A percentile compares a stretch with the other conserved stretches of the same genome.
phyloP scores from a whole-genome alignment of 2,797 vertebrate species.

The Megalops cyprinoides region DNA sequence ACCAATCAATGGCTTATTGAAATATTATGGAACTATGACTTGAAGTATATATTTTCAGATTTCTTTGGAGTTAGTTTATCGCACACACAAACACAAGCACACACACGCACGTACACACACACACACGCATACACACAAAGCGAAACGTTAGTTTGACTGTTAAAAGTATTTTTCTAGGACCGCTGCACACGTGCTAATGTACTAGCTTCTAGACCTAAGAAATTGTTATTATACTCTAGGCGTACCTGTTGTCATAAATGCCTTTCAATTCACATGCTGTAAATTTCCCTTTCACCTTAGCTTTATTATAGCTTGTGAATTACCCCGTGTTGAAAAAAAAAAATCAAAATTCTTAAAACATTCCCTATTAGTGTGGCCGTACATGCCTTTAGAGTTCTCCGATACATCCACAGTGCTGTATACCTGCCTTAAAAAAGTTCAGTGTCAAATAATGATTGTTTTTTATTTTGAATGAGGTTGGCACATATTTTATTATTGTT shows the following conservation, averaged over 20 bases:
- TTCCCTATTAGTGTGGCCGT: slow-evolving; percentile 91
- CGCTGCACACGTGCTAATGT: slow-evolving; percentile 75
- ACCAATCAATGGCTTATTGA: slow-evolving; percentile 76
- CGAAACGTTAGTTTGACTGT: slow-evolving; percentile 81
- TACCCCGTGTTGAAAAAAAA: slow-evolving; percentile 76
- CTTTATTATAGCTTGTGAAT: slow-evolving; percentile 90
- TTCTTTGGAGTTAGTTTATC: slow-evolving; percentile 72
- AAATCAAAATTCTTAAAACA: slow-evolving; percentile 74
- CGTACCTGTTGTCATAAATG: slow-evolving; percentile 71
- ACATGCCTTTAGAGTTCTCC: slow-evolving; percentile 93
- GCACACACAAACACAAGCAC: slow-evolving; percentile 48
- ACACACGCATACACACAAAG: slow-evolving; percentile 54
- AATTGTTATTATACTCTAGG: slow-evolving; percentile 73
- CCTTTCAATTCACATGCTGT: slow-evolving; percentile 84
- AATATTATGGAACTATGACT: slow-evolving; percentile 59
- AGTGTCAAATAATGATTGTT: slow-evolving; percentile 75
- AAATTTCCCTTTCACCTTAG: slow-evolving; percentile 77
- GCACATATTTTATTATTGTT: slow-evolving; percentile 78
- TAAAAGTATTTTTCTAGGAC: slow-evolving; percentile 84
- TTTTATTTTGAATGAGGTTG: slow-evolving; percentile 71
- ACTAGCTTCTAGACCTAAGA: slow-evolving; percentile 88
- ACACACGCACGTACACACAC: slow-evolving; percentile 42
- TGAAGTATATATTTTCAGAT: slow-evolving; percentile 66
- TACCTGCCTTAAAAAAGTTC: slow-evolving; percentile 88
- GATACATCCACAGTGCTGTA: slow-evolving; percentile 85